phyloP scores from a whole-genome alignment of 2,797 vertebrate genomes.

The Sebastes diaconus region DNA sequence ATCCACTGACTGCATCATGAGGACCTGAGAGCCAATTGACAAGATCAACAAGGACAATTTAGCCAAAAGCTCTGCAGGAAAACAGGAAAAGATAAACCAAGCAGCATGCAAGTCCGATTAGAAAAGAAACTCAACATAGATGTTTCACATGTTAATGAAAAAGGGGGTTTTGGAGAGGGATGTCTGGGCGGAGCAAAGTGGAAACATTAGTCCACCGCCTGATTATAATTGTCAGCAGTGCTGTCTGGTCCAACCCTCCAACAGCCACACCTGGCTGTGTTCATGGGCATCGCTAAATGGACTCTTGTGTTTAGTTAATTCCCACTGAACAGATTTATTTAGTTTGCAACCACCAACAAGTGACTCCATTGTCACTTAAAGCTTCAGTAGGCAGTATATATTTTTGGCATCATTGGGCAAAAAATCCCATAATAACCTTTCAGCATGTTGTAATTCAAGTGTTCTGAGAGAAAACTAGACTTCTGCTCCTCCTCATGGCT shows the following conservation, averaged over 20 bases:
- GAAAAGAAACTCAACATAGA: neutral
- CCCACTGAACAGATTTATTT: neutral
- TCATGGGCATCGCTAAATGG: neutral
- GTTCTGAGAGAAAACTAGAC: too few relatives aligned
- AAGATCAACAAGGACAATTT: slow-evolving; percentile 2
- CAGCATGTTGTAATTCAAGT: too few relatives aligned
- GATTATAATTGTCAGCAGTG: slow-evolving; percentile 27
- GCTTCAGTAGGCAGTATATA: too few relatives aligned
- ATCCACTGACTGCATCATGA: slow-evolving; percentile 16
- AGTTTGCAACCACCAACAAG: neutral
- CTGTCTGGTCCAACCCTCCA: neutral
- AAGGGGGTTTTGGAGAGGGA: neutral
- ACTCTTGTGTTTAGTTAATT: neutral
- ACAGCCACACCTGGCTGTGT: slow-evolving; percentile 29
- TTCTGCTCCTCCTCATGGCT: too few relatives aligned
- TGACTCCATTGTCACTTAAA: neutral
- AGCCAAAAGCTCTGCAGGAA: neutral
- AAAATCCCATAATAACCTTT: too few relatives aligned
- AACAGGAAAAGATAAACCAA: neutral
- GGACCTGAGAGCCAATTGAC: slow-evolving; percentile 30
- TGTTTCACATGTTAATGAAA: neutral
- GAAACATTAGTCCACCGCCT: slow-evolving; percentile 36
- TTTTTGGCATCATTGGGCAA: too few relatives aligned
- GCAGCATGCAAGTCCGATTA: neutral
- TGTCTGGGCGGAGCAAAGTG: slow-evolving; percentile 2